Conservation (phyloP, 2,797 vertebrate species). For the Perodicticus potto region DNA sequence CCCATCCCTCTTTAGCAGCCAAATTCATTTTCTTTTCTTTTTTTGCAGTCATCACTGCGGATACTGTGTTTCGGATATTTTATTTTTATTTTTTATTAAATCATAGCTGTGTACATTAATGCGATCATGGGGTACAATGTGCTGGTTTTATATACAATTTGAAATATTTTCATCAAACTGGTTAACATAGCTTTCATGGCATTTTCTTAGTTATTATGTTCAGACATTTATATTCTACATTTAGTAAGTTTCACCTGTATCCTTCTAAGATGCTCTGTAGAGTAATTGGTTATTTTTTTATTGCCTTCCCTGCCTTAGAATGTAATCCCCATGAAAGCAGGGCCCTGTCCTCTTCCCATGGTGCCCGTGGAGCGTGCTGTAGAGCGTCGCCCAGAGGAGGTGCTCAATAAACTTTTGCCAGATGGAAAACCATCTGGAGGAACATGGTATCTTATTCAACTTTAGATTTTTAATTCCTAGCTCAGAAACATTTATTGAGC, state of each 20-base stretch:
- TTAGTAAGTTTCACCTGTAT: too few relatives aligned
- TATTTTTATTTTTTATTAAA: neutral
- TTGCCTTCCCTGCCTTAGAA: neutral
- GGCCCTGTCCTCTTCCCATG: neutral
- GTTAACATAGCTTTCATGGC: too few relatives aligned
- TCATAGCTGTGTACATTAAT: too few relatives aligned
- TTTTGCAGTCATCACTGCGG: neutral
- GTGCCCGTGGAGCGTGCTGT: neutral
- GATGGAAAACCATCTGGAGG: neutral
- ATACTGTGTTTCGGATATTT: neutral
- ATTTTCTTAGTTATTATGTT: too few relatives aligned
- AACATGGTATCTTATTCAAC: neutral
- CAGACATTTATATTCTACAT: too few relatives aligned
- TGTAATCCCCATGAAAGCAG: neutral
- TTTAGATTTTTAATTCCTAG: conserved; percentile 46
- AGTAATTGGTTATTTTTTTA: neutral
- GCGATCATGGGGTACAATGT: too few relatives aligned
- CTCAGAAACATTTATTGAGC: neutral
- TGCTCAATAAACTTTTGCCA: neutral
- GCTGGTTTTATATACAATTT: too few relatives aligned
- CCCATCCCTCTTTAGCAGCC: neutral
- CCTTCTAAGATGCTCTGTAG: too few relatives aligned
- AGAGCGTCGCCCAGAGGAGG: neutral
- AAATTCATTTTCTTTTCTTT: neutral
- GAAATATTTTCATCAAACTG: too few relatives aligned